Conservation (phyloP, 2,888 invertebrate species). For the Diaperis boleti region DNA sequence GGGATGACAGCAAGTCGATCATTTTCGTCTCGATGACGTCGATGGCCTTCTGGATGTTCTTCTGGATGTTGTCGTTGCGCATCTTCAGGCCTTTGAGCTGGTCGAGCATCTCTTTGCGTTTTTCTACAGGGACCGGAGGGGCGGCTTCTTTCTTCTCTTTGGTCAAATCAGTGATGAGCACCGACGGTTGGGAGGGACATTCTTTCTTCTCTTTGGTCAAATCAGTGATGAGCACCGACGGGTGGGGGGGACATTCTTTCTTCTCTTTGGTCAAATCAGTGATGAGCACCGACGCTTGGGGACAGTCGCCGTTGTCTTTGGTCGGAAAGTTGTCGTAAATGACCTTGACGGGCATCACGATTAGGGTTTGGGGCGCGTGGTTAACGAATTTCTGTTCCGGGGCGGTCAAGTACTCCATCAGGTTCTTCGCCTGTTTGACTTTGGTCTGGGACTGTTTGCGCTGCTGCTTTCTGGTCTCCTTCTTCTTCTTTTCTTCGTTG, state of each 20-base stretch:
- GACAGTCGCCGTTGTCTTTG: conserved; percentile 5
- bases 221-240: not conserved
- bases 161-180: too few relatives aligned
- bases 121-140: conserved; percentile 3
- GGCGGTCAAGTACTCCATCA: conserved; percentile 32
- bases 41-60: conserved; percentile 57
- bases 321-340: conserved; percentile 50
- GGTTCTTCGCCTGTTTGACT: conserved; percentile 40
- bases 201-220: conserved; percentile 23
- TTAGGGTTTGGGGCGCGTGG: conserved; percentile 40
- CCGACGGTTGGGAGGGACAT: not conserved
- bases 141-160: too few relatives aligned
- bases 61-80: conserved; percentile 52
- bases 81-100: conserved; percentile 47
- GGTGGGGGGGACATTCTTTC: not conserved
- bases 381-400: conserved; percentile 11
- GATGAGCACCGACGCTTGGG: not conserved
- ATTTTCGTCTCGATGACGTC: conserved; percentile 57
- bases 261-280: too few relatives aligned
- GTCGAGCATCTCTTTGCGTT: conserved; percentile 45
- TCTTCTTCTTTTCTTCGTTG: not conserved
- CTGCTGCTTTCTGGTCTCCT: not conserved
- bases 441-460: not conserved
- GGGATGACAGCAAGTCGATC: conserved; percentile 52
- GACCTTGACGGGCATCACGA: conserved; percentile 56